Percentiles rank a stretch among this genome's conserved stretches.
Conservation (phyloP, 2,797 vertebrate genomes). For the Sebastes cheni region DNA sequence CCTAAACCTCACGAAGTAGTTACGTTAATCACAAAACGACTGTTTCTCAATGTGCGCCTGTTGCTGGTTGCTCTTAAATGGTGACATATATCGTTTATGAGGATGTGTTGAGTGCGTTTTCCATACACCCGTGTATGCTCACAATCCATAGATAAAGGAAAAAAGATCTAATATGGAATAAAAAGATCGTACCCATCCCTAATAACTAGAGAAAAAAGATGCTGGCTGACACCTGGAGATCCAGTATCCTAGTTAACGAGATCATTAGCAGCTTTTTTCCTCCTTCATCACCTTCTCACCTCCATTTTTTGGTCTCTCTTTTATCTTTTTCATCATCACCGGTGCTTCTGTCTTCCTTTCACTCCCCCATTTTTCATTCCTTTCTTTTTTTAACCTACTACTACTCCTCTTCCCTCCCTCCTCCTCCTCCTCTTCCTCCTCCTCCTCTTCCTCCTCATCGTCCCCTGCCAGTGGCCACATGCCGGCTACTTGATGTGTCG, state of each 20-base stretch:
- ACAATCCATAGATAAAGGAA: background rate
- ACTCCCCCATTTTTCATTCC: background rate
- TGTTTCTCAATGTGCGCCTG: too few species aligned
- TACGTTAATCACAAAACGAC: too few species aligned
- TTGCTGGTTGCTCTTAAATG: too few species aligned
- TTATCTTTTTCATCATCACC: background rate
- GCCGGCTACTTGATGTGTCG: conserved; percentile 56
- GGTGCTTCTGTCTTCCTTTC: background rate
- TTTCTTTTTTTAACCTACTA: background rate
- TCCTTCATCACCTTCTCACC: background rate
- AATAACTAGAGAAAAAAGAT: background rate
- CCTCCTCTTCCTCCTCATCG: background rate
- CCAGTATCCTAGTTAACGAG: background rate
- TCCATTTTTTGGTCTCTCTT: background rate
- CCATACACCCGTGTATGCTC: too few species aligned
- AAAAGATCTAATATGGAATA: background rate
- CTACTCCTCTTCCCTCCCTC: background rate
- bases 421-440: background rate
- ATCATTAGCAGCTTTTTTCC: background rate
- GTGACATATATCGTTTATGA: too few species aligned
- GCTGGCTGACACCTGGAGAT: background rate
- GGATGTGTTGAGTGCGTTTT: too few species aligned
- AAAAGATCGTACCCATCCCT: fast-evolving
- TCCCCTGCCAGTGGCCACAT: conserved; percentile 31
- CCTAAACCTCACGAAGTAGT: too few species aligned